Evolutionary conservation across 2,113 vertebrate species (phyloP), one percentile per base, ranked within the genome.

Genomic region (Catharus bicknelli): DNA sequence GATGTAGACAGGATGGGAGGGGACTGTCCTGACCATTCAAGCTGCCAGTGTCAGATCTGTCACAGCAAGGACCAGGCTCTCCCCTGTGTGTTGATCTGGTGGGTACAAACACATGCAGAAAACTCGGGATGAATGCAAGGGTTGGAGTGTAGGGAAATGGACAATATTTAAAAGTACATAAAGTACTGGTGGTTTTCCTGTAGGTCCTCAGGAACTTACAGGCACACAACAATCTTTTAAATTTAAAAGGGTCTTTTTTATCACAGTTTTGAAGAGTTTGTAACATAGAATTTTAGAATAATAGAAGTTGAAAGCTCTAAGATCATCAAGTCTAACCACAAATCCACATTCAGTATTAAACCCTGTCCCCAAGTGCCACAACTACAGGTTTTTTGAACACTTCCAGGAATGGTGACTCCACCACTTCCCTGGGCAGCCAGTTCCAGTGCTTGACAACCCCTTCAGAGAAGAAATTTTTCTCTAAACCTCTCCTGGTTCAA

Each of bases 1-100:
- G 47, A 7, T 68, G 69, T 3, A 64, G 86, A 58, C 74, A 94
- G 85, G 85, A 83, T 48, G 51, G 87, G 45, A 94, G 50, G 77
- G 48, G 58, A 76, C 16, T 47, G 74, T 67, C 50, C 45, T 68
- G n/a, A 29, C 32, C 23, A 61, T 59, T 72, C 81, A 57, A 90
- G 58, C 38, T 74, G 59, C 54, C 63, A 77, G 34, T 10, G 66
- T 85, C 84, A 73, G 47, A 62, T 34, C 54, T n/a, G 67, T 45
- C 86, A 57, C 0, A 61, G 34, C 50, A 25, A 80, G 54, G 45
- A 64, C 58, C 45, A 68, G 88, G 36, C 23, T 85, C 27, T 79
- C 58, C 40, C 25, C 13, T 53, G 16, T 8, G 21, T 64, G 43
- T 50, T 86, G 67, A 80, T 86, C 63, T 64, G 43, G 34, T 74